phyloP scores from a whole-genome alignment of 1,140 invertebrate genomes.

The Bombus haemorrhoidalis region DNA sequence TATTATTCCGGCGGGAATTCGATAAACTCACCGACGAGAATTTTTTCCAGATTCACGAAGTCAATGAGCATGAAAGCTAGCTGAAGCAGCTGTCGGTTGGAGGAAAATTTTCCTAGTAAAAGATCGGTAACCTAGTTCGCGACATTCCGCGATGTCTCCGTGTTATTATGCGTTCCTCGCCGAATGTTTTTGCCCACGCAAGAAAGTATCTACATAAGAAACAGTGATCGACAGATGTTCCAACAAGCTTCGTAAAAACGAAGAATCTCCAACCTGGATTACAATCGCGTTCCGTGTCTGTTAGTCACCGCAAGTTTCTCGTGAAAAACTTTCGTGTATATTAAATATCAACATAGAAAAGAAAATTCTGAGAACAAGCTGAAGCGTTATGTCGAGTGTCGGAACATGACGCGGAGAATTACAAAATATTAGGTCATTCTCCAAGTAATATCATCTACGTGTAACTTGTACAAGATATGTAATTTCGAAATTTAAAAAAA shows the following conservation, averaged over 20 bases:
- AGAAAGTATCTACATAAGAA: not conserved
- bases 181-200: not conserved
- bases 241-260: not conserved
- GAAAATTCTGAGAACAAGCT: not conserved
- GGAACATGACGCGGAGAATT: not conserved
- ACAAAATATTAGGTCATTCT: not conserved
- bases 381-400: not conserved
- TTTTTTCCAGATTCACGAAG: not conserved
- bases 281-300: not conserved
- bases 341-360: not conserved
- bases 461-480: not conserved
- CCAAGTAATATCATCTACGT: not conserved
- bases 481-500: no score
- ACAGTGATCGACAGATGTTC: constrained; percentile 21
- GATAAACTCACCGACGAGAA: not conserved
- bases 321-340: not conserved
- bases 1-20: not conserved
- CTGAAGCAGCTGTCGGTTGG: not conserved
- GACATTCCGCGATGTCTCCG: not conserved
- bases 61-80: not conserved
- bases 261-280: constrained; percentile 6
- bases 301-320: not conserved
- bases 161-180: not conserved
- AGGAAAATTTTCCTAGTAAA: not conserved
- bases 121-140: constrained; percentile 19